Evolutionary conservation across 2,888 invertebrate genomes (phyloP).

Genomic region (Temnothorax rugatulus): DNA sequence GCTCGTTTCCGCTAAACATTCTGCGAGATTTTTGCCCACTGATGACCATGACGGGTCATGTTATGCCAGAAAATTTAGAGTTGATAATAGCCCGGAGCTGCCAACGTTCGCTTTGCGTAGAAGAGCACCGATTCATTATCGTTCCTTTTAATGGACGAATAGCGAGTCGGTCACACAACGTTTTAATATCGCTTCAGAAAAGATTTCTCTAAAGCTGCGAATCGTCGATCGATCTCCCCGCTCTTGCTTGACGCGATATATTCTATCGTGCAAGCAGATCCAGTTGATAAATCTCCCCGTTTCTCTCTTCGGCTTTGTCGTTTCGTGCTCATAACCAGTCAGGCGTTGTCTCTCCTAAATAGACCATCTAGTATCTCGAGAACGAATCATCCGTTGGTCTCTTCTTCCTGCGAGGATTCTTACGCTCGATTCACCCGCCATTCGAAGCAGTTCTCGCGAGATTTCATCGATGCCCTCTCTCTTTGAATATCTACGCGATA

Average conservation of each 20-base stretch:
- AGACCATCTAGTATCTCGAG: constrained; percentile 52
- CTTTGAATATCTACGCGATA: constrained; percentile 3
- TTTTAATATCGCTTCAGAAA: not conserved
- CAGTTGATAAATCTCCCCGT: constrained; percentile 3
- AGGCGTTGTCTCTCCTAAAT: constrained; percentile 52
- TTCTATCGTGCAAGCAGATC: not conserved
- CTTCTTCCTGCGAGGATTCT: constrained; percentile 44
- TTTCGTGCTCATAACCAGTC: constrained; percentile 41
- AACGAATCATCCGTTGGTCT: constrained; percentile 29
- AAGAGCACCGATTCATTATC: constrained; percentile 10
- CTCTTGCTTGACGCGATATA: not conserved
- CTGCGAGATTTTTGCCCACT: constrained; percentile 7
- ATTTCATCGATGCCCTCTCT: constrained; percentile 56
- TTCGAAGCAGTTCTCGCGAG: constrained; percentile 50
- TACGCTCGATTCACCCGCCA: constrained; percentile 53
- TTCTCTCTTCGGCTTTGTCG: constrained; percentile 15
- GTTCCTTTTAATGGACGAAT: constrained; percentile 8
- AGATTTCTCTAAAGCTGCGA: not conserved
- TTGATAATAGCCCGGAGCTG: constrained; percentile 18
- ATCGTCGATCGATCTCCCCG: constrained; percentile 4
- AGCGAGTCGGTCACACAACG: not conserved
- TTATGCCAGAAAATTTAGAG: not conserved
- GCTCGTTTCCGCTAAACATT: constrained; percentile 14
- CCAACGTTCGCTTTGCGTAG: not conserved
- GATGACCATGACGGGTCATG: not conserved